Evolutionary conservation across 2,113 vertebrate genomes (phyloP).

Genomic region (Melanerpes formicivorus): DNA sequence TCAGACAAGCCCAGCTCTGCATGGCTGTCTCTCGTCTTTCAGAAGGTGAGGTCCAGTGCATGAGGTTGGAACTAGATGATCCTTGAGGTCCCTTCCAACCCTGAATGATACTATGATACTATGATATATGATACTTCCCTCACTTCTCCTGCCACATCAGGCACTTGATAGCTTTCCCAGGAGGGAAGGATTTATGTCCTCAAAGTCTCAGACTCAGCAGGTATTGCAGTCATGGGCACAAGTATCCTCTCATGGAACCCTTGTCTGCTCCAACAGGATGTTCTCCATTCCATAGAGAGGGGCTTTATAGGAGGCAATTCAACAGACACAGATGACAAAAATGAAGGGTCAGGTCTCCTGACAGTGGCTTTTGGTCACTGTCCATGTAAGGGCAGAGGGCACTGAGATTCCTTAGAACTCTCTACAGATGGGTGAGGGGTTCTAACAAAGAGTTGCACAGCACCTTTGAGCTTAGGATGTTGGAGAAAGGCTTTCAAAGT

Average conservation of each 20-base stretch:
- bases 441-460: neutral
- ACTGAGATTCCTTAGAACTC: neutral
- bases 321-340: neutral
- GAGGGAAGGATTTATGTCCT: neutral
- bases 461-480: neutral
- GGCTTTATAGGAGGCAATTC: neutral
- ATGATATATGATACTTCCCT: too few relatives aligned
- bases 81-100: too few relatives aligned
- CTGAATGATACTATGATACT: too few relatives aligned
- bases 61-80: too few relatives aligned
- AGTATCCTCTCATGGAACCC: neutral
- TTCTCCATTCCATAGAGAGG: neutral
- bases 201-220: neutral
- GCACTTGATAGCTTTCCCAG: neutral
- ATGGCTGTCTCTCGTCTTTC: neutral
- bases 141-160: neutral
- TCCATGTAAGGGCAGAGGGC: neutral
- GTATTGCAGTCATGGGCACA: neutral
- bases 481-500: neutral
- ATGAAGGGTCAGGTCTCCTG: neutral
- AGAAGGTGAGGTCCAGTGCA: neutral
- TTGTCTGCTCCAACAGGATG: neutral
- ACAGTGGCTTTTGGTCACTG: neutral
- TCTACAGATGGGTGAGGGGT: rapidly evolving
- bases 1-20: neutral